A percentile compares a stretch with the other conserved stretches of the same genome.
Conservation (phyloP, 2,113 vertebrate species). For the Lampris megalopsis region DNA sequence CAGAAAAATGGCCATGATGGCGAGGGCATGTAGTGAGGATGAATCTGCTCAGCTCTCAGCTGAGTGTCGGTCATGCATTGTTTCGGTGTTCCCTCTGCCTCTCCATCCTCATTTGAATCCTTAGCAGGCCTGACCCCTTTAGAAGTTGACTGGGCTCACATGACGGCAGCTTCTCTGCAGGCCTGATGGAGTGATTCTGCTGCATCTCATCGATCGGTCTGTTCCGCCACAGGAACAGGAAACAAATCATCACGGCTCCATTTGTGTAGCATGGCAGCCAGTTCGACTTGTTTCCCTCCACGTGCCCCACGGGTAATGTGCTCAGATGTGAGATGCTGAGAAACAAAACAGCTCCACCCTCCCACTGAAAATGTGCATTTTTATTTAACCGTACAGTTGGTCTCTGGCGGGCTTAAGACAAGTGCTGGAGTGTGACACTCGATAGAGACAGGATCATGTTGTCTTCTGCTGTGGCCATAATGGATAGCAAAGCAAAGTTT, state of each 20-base stretch:
- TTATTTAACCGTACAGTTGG: no score
- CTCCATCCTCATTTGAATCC: background rate
- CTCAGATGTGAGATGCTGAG: no score
- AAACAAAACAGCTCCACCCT: no score
- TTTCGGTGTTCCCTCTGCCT: background rate
- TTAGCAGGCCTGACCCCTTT: conserved; percentile 10
- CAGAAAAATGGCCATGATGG: background rate
- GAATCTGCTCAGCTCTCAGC: background rate
- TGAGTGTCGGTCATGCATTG: background rate
- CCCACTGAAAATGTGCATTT: no score
- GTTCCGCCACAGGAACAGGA: conserved; percentile 23
- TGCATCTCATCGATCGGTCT: conserved; percentile 52
- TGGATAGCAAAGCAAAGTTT: no score
- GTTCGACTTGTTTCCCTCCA: conserved; percentile 42
- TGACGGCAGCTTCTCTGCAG: background rate
- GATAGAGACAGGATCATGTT: no score
- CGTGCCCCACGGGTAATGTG: background rate
- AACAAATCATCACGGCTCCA: conserved; percentile 65
- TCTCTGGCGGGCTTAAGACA: no score
- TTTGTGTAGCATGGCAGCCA: conserved; percentile 36
- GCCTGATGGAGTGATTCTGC: conserved; percentile 37
- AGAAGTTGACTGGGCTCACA: background rate
- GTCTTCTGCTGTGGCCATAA: no score
- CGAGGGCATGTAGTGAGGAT: background rate
- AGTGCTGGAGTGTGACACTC: no score